Base-by-base conservation (phyloP, 2,113 vertebrate species). In the Cyphotilapia sp. region DNA sequence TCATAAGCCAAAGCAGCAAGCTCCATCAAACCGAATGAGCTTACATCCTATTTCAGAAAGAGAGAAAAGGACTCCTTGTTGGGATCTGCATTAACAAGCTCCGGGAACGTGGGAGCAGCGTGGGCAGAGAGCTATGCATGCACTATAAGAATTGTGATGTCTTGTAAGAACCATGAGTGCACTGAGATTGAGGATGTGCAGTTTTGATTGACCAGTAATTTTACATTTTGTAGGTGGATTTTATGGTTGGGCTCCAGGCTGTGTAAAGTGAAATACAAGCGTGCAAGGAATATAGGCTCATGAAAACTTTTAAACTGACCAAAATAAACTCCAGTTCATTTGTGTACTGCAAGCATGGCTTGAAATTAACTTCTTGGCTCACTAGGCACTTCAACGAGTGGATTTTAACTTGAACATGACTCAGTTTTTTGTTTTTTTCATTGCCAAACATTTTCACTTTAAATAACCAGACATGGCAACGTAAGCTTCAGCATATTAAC, bases 281-380 rank as follows among this genome's bases (percentile, higher is more conserved):
- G 81, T 31, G 51, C 40, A 38, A 87, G 49, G 56, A 90, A 91
- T 90, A 87, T 63, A 35, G 57, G 59, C 87, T 81, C 35, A 56
- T 91, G 80, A 92, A 94, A 94, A 89, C 19, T 81, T 89, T 93
- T 89, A 80, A 83, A 88, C 82, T 84, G 69, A 86, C 69, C 89
- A 91, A 91, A 92, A 88, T 89, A 83, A 88, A 84, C 33, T 80
- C 49, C 76, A 84, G 85, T 91, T 94, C 85, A 88, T 91, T 89
- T 94, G 90, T 94, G 88, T 92, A 85, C 87, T 80, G 87, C 85
- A 88, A 82, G 74, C 86, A 84, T 63, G 87, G 89, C 92, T 93
- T 93, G 87, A 93, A 92, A 92, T 94, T 85, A 90, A 89, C 83
- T 92, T 91, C 57, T 56, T 92, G 92, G 81, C 87, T 92, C 93